These are phyloP conservation scores for Pissodes strobi DNA, from an alignment of 1,140 invertebrate species.

Conservation along the genomic window DNA sequence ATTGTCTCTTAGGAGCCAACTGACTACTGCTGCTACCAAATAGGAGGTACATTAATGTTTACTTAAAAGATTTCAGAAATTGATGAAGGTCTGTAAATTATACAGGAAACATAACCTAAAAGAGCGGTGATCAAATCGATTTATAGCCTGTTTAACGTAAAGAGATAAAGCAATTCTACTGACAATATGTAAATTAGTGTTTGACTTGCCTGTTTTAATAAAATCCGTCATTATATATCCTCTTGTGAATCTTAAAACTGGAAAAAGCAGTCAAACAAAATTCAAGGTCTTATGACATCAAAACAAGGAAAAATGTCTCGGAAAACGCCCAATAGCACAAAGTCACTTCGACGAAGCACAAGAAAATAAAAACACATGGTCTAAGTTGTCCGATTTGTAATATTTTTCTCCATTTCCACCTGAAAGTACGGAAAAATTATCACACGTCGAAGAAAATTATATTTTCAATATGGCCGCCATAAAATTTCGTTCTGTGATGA, in stretches of 20 bases:
- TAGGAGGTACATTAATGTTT: not conserved
- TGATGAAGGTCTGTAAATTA: not conserved
- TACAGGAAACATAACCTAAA: slow-evolving; percentile 24
- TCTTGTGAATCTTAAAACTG: slow-evolving; percentile 46
- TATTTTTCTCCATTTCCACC: slow-evolving; percentile 36
- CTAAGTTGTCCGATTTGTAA: not conserved
- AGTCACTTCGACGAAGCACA: slow-evolving; percentile 1
- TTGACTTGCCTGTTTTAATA: slow-evolving; percentile 46
- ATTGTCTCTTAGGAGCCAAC: too few species aligned
- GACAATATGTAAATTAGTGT: not conserved
- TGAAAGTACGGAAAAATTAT: slow-evolving; percentile 47
- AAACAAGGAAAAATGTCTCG: slow-evolving; percentile 46
- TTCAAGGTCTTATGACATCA: slow-evolving; percentile 53
- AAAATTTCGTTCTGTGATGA: slow-evolving; percentile 51
- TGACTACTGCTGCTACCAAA: not conserved
- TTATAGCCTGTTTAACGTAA: not conserved
- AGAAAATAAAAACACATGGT: not conserved
- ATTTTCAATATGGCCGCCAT: slow-evolving; percentile 57
- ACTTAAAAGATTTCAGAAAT: not conserved
- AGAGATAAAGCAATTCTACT: slow-evolving; percentile 1
- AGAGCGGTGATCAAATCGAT: slow-evolving; percentile 13
- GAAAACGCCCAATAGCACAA: slow-evolving; percentile 26
- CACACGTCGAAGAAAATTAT: slow-evolving; percentile 55
- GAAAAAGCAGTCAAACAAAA: slow-evolving; percentile 49
- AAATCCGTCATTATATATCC: slow-evolving; percentile 48